Evolutionary conservation across 2,888 invertebrate genomes (phyloP).

Genomic region (Rhagium mordax): DNA sequence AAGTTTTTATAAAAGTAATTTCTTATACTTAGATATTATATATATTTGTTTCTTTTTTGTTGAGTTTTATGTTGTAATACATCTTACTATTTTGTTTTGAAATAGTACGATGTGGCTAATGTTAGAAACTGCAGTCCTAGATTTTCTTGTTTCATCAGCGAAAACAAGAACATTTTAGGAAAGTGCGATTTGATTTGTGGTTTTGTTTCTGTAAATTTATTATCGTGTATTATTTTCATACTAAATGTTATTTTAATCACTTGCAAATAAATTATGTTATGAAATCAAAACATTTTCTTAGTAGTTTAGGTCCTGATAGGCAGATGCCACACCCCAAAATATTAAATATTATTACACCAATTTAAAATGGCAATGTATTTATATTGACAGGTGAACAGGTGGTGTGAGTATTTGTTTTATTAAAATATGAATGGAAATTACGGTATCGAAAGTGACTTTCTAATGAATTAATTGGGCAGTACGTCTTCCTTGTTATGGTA

Average conservation of each 20-base stretch:
- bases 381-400: too few species aligned
- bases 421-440: too few species aligned
- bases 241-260: constrained; percentile 45
- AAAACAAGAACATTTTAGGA: constrained; percentile 42
- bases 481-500: too few species aligned
- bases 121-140: constrained; percentile 15
- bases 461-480: too few species aligned
- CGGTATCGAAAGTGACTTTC: too few species aligned
- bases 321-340: background rate
- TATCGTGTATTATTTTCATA: constrained; percentile 43
- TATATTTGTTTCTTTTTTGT: constrained; percentile 25
- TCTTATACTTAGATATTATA: background rate
- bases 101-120: constrained; percentile 46
- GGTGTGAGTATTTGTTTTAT: too few species aligned
- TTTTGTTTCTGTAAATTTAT: constrained; percentile 32
- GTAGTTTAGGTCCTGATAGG: constrained; percentile 27
- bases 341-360: background rate
- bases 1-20: constrained; percentile 34
- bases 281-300: constrained; percentile 24
- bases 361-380: too few species aligned
- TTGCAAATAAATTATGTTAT: constrained; percentile 51
- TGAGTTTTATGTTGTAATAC: constrained; percentile 37
- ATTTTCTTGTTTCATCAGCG: constrained; percentile 37
- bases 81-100: constrained; percentile 45
- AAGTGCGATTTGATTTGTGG: constrained; percentile 13